Percentiles rank a stretch among this genome's conserved stretches.
Evolutionary conservation across 2,113 vertebrate genomes (phyloP).

Genomic region (Helogale parvula): DNA sequence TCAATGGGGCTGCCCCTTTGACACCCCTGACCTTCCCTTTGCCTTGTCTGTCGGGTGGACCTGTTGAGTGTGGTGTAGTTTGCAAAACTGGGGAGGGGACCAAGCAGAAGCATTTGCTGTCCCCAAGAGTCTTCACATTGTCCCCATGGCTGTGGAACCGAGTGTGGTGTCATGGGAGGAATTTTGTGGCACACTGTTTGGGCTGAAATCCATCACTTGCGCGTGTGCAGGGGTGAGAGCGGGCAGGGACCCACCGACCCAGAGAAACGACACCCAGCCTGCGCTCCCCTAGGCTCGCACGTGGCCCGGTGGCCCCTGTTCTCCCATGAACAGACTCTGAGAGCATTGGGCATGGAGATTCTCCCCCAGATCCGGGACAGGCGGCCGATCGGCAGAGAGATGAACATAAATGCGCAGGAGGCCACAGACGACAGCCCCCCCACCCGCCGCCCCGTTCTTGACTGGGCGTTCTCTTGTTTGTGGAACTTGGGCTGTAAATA

Average conservation of each 20-base stretch:
- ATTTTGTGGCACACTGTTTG: too few species aligned
- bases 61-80: background rate
- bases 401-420: background rate
- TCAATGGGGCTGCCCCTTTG: background rate
- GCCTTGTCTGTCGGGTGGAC: background rate
- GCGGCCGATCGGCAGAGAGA: background rate
- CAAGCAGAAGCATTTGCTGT: background rate
- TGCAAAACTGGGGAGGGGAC: background rate
- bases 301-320: rapidly evolving
- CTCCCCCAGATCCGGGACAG: background rate
- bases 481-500: background rate
- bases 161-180: rapidly evolving
- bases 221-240: background rate
- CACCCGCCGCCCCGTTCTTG: too few species aligned
- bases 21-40: background rate
- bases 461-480: background rate
- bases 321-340: background rate
- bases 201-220: background rate
- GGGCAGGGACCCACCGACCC: background rate
- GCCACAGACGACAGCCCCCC: background rate
- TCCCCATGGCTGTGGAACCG: background rate
- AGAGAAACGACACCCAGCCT: rapidly evolving
- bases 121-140: background rate
- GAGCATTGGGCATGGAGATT: background rate
- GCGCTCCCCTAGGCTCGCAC: background rate